These are phyloP conservation scores for Hippocampus guttulatus DNA, from an alignment of 2,113 vertebrate genomes.

Conservation along the genomic window DNA sequence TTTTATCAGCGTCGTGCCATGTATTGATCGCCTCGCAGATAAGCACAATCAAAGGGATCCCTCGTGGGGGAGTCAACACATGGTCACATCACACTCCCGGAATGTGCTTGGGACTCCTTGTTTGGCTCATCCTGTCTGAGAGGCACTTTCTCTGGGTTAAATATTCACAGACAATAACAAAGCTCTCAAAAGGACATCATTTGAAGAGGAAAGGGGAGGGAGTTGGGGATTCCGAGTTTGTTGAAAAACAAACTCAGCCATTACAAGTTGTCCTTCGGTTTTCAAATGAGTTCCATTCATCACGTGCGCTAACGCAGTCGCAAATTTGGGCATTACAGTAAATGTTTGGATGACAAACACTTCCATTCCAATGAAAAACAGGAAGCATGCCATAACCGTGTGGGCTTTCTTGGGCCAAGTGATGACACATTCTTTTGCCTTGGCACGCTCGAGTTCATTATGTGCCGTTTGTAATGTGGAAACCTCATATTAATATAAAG, in stretches of 20 bases:
- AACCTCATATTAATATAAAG: no score
- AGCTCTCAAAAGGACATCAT: conserved; percentile 54
- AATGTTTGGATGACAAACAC: no score
- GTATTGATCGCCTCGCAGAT: conserved; percentile 69
- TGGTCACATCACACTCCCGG: conserved; percentile 65
- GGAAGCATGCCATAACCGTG: no score
- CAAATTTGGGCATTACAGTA: not conserved
- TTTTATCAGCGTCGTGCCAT: conserved; percentile 54
- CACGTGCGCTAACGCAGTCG: not conserved
- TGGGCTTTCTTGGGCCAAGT: no score
- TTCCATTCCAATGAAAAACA: no score
- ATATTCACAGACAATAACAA: conserved; percentile 48
- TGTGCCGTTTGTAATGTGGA: no score
- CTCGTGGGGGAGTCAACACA: conserved; percentile 59
- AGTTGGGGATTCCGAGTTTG: conserved; percentile 6
- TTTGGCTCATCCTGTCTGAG: conserved; percentile 17
- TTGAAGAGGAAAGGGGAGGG: conserved; percentile 8
- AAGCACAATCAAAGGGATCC: conserved; percentile 70
- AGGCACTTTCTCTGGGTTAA: conserved; percentile 36
- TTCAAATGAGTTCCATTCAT: not conserved
- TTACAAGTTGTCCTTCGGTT: not conserved
- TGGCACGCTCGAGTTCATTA: no score
- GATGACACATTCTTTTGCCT: no score
- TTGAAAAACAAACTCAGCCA: not conserved
- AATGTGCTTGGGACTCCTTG: conserved; percentile 54